Evolutionary conservation across 1,140 invertebrate species (phyloP).

Genomic region (Bombus breviceps): DNA sequence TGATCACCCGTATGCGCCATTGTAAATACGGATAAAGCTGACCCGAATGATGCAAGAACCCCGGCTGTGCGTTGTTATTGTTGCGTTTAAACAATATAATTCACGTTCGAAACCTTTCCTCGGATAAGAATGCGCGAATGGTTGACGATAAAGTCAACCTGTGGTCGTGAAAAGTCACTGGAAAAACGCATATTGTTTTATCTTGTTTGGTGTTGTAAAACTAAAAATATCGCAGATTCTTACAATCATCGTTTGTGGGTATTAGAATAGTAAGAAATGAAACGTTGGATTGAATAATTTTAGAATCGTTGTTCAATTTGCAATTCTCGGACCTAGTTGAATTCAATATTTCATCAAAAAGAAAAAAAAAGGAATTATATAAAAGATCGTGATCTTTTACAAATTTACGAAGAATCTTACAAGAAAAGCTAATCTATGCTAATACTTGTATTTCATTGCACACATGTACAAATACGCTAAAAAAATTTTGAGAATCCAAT

Average conservation of each 20-base stretch:
- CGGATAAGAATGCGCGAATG: conserved; percentile 23
- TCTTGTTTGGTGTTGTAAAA: not conserved
- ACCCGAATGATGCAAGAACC: conserved; percentile 45
- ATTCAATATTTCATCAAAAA: too few relatives aligned
- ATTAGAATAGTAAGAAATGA: not conserved
- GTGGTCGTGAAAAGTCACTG: not conserved
- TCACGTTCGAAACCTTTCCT: conserved; percentile 8
- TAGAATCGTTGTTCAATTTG: not conserved
- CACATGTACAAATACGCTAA: not conserved
- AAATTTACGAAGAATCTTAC: not conserved
- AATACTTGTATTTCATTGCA: not conserved
- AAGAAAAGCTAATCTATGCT: not conserved
- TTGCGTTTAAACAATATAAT: conserved; percentile 30
- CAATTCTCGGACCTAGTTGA: not conserved
- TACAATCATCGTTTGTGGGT: not conserved
- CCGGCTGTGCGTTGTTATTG: conserved; percentile 18
- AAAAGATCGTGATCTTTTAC: not conserved
- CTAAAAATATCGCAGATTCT: not conserved
- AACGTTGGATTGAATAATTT: not conserved
- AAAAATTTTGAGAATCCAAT: not conserved
- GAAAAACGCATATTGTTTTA: not conserved
- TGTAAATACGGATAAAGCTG: conserved; percentile 48
- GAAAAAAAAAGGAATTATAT: not conserved
- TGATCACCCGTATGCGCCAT: conserved; percentile 35
- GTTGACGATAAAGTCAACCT: not conserved